Conservation (phyloP, 2,888 invertebrate species). For the Dione vanillae region DNA sequence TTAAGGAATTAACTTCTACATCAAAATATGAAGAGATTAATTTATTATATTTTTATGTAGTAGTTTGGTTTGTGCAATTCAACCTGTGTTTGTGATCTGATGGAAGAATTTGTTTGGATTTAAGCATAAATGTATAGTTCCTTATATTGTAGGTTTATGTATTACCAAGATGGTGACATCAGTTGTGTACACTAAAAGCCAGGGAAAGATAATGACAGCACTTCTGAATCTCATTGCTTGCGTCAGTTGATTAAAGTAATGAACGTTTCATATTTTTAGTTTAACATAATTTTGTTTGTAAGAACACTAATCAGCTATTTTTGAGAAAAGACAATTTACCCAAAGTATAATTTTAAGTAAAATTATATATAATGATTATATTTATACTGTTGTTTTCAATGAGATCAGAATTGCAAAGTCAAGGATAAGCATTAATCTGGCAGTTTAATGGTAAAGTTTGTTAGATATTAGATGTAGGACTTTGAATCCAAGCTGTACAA, state of each 20-base stretch:
- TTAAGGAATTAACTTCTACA: slow-evolving; percentile 66
- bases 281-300: slow-evolving; percentile 51
- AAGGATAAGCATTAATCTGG: slow-evolving; percentile 55
- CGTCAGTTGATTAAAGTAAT: slow-evolving; percentile 75
- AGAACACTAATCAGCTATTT: slow-evolving; percentile 65
- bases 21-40: slow-evolving; percentile 78
- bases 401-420: slow-evolving; percentile 4
- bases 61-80: slow-evolving; percentile 79
- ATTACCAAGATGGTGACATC: slow-evolving; percentile 54
- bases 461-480: slow-evolving; percentile 80
- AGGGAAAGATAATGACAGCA: slow-evolving; percentile 53
- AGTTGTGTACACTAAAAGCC: slow-evolving; percentile 36
- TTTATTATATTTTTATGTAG: slow-evolving; percentile 78
- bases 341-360: slow-evolving; percentile 23
- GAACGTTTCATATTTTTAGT: slow-evolving; percentile 57
- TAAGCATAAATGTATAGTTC: slow-evolving; percentile 81
- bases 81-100: slow-evolving; percentile 82
- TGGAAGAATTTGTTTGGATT: slow-evolving; percentile 75
- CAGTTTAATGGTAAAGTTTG: slow-evolving; percentile 72
- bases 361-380: slow-evolving; percentile 24
- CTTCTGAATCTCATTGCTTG: slow-evolving; percentile 72
- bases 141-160: slow-evolving; percentile 77
- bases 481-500: slow-evolving; percentile 82
- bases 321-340: slow-evolving; percentile 24
- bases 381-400: slow-evolving; percentile 32